Base-by-base conservation (phyloP, 2,888 invertebrate species). In the Amiota communis region DNA sequence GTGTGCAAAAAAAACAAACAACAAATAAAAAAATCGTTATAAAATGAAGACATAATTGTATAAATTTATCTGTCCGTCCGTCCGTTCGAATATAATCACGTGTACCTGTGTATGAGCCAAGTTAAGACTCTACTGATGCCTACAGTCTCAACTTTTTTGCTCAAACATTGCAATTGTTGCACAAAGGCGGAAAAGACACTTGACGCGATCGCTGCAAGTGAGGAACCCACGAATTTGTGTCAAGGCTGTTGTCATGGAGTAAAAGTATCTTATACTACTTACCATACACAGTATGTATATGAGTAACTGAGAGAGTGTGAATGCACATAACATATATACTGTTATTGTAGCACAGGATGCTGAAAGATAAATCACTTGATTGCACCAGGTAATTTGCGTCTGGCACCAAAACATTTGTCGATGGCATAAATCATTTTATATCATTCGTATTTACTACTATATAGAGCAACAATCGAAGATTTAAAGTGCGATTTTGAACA, bases 31-130 rank as follows among this genome's bases (percentile, higher is more conserved):
- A n/a, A n/a, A 36, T 36, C 76, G 76, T 79, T 82, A 85, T 82
- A 79, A 80, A 78, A 83, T 80, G 70, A 77, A 83, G 72, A 77
- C 77, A 79, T 80, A 75, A 82, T 80, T 79, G 76, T 73, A 70
- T 49, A 46, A 73, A 59, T 36, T 65, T 36, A 36, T 36, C 36
- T 36, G 36, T 36, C 36, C 36, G 36, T 36, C 36, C 8, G 2
- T 36, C 36, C 8, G 2, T 2, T 3, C 3, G 36, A 36, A 36
- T 36, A 36, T 36, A 36, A 36, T 36, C 36, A 36, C 36, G 36
- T 36, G 36, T 36, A 36, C 8, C 36, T 36, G 36, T 36, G 36
- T 36, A 6, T 36, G 6, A 70, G 57, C 47, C 57, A 70, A 15
- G 46, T 15, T 36, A 36, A 36, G 8, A 36, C 36, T 36, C 8